Percentiles rank a stretch among this genome's conserved stretches.
phyloP scores from a whole-genome alignment of 2,797 vertebrate species.

The Poliocrania exsul region DNA sequence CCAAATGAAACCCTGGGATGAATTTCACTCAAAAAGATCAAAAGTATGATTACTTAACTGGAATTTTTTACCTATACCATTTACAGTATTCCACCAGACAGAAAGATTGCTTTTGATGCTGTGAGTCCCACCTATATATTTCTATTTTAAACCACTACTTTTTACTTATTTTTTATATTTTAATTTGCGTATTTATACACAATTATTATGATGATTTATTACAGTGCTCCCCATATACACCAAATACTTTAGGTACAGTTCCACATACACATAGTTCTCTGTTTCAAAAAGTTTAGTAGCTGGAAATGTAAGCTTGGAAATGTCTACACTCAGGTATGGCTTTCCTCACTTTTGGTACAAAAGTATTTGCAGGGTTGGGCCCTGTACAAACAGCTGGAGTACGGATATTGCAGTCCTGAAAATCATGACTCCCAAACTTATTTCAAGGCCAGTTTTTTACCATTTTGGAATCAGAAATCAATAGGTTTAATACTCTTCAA shows the following conservation, averaged over 20 bases:
- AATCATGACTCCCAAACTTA: neutral
- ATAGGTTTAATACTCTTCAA: neutral
- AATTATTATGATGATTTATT: neutral
- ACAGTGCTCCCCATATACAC: neutral
- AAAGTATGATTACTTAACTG: constrained; percentile 14
- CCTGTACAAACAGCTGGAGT: neutral
- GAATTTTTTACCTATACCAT: neutral
- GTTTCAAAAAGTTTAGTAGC: neutral
- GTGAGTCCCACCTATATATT: neutral
- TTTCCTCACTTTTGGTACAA: neutral
- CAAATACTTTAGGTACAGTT: neutral
- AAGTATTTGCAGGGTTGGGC: neutral
- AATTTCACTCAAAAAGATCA: constrained; percentile 15
- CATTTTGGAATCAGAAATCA: neutral
- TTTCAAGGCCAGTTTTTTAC: neutral
- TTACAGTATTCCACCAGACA: neutral
- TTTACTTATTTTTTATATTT: neutral
- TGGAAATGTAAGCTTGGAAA: neutral
- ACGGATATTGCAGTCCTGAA: neutral
- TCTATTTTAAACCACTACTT: neutral
- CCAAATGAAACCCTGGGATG: neutral
- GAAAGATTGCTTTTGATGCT: neutral
- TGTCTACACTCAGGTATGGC: neutral
- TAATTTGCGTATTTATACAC: neutral
- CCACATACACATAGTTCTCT: neutral